These are phyloP conservation scores for Cryptocephalus moraei DNA, from an alignment of 2,888 invertebrate genomes.

Conservation along the genomic window DNA sequence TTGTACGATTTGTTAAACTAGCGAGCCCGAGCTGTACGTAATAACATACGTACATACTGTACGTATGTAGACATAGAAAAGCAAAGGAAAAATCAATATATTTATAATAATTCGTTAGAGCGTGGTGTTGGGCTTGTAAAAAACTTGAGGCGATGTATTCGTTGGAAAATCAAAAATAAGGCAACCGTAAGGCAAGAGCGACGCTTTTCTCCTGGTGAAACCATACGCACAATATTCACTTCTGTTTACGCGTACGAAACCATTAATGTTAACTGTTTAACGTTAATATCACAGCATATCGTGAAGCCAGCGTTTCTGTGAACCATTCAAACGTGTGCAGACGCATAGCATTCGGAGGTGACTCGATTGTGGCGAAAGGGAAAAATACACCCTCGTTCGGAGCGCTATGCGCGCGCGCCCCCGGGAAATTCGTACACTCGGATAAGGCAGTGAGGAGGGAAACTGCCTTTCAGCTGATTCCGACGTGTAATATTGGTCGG, in stretches of 20 bases:
- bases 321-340: conserved; percentile 11
- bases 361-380: conserved; percentile 11
- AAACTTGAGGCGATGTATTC: conserved; percentile 10
- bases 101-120: conserved; percentile 2
- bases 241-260: conserved; percentile 1
- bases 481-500: no score
- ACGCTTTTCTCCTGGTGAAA: conserved; percentile 4
- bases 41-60: not conserved
- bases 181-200: conserved; percentile 16
- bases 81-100: conserved; percentile 6
- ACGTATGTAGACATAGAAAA: not conserved
- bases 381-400: conserved; percentile 11
- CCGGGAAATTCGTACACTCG: not conserved
- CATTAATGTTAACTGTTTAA: conserved; percentile 2
- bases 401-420: conserved; percentile 5
- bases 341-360: conserved; percentile 13
- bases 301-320: conserved; percentile 4
- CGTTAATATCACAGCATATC: conserved; percentile 10
- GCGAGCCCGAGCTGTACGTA: not conserved
- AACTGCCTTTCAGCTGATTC: not conserved
- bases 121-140: conserved; percentile 7
- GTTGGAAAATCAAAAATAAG: conserved; percentile 15
- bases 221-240: conserved; percentile 8
- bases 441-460: not conserved
- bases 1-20: not conserved